Evolutionary conservation across 2,888 invertebrate genomes (phyloP).

Genomic region (Agrochola circellaris): DNA sequence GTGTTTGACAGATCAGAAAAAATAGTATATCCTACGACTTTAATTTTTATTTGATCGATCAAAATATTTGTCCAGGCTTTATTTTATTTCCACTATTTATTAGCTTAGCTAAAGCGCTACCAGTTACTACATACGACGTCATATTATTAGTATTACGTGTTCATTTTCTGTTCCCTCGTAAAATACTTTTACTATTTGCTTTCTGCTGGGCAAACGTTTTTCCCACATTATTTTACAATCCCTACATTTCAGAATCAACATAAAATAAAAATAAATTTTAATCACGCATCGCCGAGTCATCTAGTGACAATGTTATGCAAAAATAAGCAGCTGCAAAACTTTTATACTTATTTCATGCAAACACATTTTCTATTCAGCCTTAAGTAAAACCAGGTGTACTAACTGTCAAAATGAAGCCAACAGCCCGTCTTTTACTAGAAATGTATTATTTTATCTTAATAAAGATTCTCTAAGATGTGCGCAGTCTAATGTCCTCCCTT

Average conservation of each 20-base stretch:
- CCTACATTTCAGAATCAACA: not conserved
- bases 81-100: not conserved
- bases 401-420: constrained; percentile 42
- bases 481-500: constrained; percentile 47
- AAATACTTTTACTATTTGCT: not conserved
- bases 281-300: constrained; percentile 6
- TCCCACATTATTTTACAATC: not conserved
- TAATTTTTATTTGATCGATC: too few species aligned
- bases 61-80: not conserved
- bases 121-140: not conserved
- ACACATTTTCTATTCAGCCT: constrained; percentile 49
- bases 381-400: constrained; percentile 44
- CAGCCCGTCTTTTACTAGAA: constrained; percentile 36
- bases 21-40: not conserved
- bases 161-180: constrained; percentile 9
- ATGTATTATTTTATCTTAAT: constrained; percentile 49
- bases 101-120: not conserved
- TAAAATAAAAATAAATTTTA: constrained; percentile 39
- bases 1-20: not conserved
- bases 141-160: constrained; percentile 2
- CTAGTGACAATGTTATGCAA: constrained; percentile 36
- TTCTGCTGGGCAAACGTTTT: not conserved
- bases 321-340: constrained; percentile 47
- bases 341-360: constrained; percentile 51
- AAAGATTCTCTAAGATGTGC: constrained; percentile 37